phyloP scores from a whole-genome alignment of 2,113 vertebrate species.

The Tapirus terrestris region DNA sequence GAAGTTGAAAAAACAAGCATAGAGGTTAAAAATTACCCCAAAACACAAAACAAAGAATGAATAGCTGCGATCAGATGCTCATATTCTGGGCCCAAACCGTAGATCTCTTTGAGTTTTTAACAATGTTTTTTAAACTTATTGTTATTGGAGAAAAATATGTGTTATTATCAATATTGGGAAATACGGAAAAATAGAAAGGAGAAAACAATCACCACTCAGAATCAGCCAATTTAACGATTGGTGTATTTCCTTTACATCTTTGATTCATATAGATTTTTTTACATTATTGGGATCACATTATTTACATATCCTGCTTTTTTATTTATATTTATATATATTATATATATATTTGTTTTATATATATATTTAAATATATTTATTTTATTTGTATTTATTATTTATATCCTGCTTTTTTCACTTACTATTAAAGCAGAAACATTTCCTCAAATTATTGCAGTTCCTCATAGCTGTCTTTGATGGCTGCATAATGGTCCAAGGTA shows the following conservation, averaged over 20 bases:
- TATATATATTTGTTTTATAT: too few relatives aligned
- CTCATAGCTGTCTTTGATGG: background rate
- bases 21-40: background rate
- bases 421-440: background rate
- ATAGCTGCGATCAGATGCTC: background rate
- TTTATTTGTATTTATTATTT: too few relatives aligned
- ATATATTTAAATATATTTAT: too few relatives aligned
- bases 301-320: background rate
- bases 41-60: conserved; percentile 8
- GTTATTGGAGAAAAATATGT: conserved; percentile 26
- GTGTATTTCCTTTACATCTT: background rate
- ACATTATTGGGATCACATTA: background rate
- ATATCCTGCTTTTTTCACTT: background rate
- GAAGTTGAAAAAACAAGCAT: background rate
- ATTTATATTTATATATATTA: too few relatives aligned
- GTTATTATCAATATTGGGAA: background rate
- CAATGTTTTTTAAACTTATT: background rate
- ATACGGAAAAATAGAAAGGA: background rate
- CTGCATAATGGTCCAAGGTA: background rate
- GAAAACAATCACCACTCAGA: background rate
- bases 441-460: background rate
- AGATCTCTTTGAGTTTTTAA: conserved; percentile 13
- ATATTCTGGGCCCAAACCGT: background rate
- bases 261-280: background rate
- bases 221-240: background rate